These are phyloP conservation scores for Dendropsophus ebraccatus DNA, from an alignment of 2,113 vertebrate species.

Conservation along the genomic window DNA sequence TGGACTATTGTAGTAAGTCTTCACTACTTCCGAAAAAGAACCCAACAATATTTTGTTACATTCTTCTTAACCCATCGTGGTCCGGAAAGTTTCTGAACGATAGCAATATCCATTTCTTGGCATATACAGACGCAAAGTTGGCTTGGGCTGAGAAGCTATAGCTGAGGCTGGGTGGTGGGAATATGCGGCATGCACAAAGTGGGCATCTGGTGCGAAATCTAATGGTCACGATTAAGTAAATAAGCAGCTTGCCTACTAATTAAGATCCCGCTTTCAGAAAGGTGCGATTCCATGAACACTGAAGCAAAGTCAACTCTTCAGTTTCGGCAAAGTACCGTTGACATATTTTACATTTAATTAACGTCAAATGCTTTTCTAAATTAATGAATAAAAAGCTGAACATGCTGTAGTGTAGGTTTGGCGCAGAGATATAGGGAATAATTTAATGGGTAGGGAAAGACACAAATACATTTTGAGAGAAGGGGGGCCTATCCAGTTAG, in stretches of 20 bases:
- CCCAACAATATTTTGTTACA: conserved; percentile 11
- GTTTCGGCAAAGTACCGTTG: neutral
- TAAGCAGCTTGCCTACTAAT: conserved; percentile 42
- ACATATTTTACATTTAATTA: conserved; percentile 31
- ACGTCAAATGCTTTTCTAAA: conserved; percentile 1
- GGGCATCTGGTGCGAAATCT: conserved; percentile 28
- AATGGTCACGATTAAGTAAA: conserved; percentile 48
- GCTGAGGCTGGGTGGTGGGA: neutral
- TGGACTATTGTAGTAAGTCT: conserved; percentile 27
- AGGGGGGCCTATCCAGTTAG: neutral
- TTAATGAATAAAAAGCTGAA: neutral
- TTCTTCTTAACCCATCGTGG: neutral
- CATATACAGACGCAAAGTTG: neutral
- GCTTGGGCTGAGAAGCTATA: neutral
- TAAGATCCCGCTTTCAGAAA: conserved; percentile 7
- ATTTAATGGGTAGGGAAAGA: neutral
- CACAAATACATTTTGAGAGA: too few relatives aligned
- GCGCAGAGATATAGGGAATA: neutral
- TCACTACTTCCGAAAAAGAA: neutral
- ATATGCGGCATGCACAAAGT: neutral
- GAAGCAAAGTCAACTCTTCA: neutral
- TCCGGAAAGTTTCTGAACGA: neutral
- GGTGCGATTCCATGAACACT: conserved; percentile 25
- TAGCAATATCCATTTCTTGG: neutral
- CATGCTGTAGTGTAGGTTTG: neutral